Conservation (phyloP, 2,888 invertebrate species). For the Elgonia sp. region DNA sequence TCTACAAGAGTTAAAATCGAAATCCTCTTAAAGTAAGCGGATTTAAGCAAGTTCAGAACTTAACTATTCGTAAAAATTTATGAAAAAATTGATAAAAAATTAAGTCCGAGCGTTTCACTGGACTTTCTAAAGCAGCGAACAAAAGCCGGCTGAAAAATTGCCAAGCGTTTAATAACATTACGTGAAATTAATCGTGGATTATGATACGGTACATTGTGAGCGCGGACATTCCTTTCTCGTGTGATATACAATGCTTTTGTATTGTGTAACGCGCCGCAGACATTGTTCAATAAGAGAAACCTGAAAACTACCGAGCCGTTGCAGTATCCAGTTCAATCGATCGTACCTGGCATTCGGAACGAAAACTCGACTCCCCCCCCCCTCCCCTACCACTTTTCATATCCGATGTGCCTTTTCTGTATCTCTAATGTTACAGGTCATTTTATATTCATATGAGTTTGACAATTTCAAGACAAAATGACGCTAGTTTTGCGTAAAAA, state of each 20-base stretch:
- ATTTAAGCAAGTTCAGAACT: too few species aligned
- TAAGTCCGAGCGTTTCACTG: background rate
- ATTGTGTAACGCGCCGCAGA: constrained; percentile 56
- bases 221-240: constrained; percentile 52
- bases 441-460: constrained; percentile 54
- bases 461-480: constrained; percentile 38
- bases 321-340: constrained; percentile 63
- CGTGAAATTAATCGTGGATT: constrained; percentile 48
- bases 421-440: background rate
- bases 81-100: too few species aligned
- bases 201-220: constrained; percentile 32
- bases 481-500: constrained; percentile 14
- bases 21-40: too few species aligned
- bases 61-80: too few species aligned
- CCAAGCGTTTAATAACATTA: constrained; percentile 24
- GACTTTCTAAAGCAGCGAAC: constrained; percentile 2
- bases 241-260: constrained; percentile 49
- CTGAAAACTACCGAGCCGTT: constrained; percentile 67
- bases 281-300: constrained; percentile 68
- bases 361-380: constrained; percentile 32
- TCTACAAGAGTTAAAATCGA: too few species aligned
- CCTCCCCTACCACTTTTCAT: background rate
- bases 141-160: constrained; percentile 4
- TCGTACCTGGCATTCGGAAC: constrained; percentile 60
- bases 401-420: background rate